Conservation (phyloP, 2,113 vertebrate genomes). For the Rhinogobius similis region DNA sequence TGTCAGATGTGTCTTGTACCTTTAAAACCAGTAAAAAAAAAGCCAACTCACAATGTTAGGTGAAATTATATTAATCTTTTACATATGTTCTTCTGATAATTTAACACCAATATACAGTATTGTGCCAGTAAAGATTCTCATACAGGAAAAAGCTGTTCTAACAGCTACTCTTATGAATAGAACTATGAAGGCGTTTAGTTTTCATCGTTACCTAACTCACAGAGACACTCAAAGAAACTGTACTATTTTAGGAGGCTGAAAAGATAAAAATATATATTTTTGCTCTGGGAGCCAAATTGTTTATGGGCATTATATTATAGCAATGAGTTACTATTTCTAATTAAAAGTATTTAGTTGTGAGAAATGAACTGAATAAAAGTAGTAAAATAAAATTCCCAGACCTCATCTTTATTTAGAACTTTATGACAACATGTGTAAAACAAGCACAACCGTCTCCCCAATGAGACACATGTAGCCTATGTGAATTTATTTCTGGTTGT, state of each 20-base stretch:
- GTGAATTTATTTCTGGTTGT: constrained; percentile 64
- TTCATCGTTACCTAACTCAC: constrained; percentile 51
- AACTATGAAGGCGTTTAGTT: constrained; percentile 49
- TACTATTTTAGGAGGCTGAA: constrained; percentile 53
- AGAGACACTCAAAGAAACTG: constrained; percentile 55
- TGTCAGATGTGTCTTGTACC: constrained; percentile 64
- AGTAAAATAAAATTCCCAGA: constrained; percentile 29
- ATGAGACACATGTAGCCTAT: constrained; percentile 58
- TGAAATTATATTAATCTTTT: constrained; percentile 66
- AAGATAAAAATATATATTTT: constrained; percentile 37
- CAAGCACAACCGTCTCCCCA: constrained; percentile 70
- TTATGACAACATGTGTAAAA: constrained; percentile 55
- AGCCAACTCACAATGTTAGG: constrained; percentile 66
- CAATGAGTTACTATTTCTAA: constrained; percentile 20
- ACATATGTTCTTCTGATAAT: constrained; percentile 51
- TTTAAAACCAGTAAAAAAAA: constrained; percentile 57
- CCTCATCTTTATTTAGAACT: not conserved
- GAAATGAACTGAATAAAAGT: constrained; percentile 38
- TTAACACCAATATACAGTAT: constrained; percentile 34
- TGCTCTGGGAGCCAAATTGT: constrained; percentile 46
- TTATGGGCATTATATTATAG: constrained; percentile 34
- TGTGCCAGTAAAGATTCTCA: constrained; percentile 9
- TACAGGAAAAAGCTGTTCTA: not conserved
- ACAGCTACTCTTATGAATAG: constrained; percentile 17
- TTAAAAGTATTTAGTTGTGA: constrained; percentile 40